A percentile compares a stretch with the other conserved stretches of the same genome.
Evolutionary conservation across 2,888 invertebrate genomes (phyloP).

Genomic region (Pammene fasciana): DNA sequence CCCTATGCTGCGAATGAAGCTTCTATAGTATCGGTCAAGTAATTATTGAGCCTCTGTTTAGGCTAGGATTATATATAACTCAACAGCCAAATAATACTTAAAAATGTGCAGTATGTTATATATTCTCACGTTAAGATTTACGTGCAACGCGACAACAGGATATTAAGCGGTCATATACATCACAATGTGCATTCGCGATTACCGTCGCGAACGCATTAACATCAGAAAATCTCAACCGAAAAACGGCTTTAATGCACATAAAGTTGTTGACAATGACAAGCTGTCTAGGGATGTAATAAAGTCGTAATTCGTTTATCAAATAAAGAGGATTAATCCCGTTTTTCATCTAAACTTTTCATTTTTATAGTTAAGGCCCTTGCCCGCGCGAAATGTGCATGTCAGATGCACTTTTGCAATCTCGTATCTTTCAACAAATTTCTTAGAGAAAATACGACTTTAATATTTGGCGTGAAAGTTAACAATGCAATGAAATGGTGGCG

Average conservation of each 20-base stretch:
- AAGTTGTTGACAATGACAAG: background rate
- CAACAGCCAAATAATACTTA: conserved; percentile 5
- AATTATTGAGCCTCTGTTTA: too few relatives aligned
- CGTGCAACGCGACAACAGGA: conserved; percentile 37
- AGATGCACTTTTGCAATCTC: conserved; percentile 12
- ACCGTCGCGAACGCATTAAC: conserved; percentile 41
- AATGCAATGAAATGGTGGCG: background rate
- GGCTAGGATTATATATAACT: background rate
- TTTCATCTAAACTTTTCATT: conserved; percentile 17
- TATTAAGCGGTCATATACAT: conserved; percentile 40
- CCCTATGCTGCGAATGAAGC: too few relatives aligned
- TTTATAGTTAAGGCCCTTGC: conserved; percentile 32
- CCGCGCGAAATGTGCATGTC: conserved; percentile 24
- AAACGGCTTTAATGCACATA: background rate
- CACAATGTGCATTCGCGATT: conserved; percentile 49
- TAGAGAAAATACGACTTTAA: background rate
- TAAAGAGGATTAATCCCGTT: background rate
- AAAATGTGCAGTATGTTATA: conserved; percentile 16
- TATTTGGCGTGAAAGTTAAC: background rate
- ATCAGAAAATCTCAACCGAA: background rate
- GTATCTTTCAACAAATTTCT: background rate
- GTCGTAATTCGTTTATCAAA: background rate
- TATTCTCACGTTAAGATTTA: conserved; percentile 38
- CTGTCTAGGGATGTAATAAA: background rate
- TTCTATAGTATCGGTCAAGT: too few relatives aligned